Percentiles rank a stretch among this genome's conserved stretches.
phyloP scores from a whole-genome alignment of 2,888 invertebrate genomes.

The Colostygia pectinataria region DNA sequence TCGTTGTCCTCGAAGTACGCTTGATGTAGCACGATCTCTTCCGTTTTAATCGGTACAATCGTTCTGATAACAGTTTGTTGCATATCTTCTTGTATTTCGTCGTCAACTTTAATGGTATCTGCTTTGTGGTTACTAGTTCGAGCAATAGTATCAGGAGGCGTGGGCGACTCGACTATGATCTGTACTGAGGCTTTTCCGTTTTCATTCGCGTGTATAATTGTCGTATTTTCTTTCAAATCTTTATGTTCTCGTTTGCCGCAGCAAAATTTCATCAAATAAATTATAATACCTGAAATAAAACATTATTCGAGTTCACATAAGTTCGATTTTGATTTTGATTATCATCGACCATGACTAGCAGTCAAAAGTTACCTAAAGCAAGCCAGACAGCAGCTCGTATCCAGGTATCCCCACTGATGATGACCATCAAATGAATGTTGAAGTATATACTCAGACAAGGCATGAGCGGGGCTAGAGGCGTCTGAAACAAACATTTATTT shows the following conservation, averaged over 20 bases:
- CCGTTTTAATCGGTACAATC: conserved; percentile 43
- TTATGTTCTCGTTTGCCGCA: conserved; percentile 53
- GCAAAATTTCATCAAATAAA: conserved; percentile 63
- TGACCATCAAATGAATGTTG: conserved; percentile 93
- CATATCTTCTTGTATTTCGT: conserved; percentile 40
- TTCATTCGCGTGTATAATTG: conserved; percentile 42
- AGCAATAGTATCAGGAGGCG: conserved; percentile 64
- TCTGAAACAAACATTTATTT: conserved; percentile 73
- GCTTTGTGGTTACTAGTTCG: conserved; percentile 50
- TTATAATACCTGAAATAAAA: conserved; percentile 62
- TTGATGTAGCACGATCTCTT: conserved; percentile 60
- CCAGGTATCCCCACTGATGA: conserved; percentile 91
- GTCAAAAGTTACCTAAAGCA: conserved; percentile 85
- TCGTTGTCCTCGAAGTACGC: conserved; percentile 64
- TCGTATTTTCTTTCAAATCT: conserved; percentile 44
- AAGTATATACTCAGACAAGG: conserved; percentile 91
- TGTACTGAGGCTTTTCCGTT: conserved; percentile 69
- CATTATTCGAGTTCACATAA: not conserved
- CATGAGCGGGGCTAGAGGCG: conserved; percentile 91
- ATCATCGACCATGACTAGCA: no score
- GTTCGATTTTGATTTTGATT: no score
- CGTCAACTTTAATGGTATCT: conserved; percentile 34
- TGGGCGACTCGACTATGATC: conserved; percentile 69
- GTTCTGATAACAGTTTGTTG: conserved; percentile 43
- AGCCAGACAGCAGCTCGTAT: conserved; percentile 92